Conservation (phyloP, 2,113 vertebrate species). For the Alethe diademata region DNA sequence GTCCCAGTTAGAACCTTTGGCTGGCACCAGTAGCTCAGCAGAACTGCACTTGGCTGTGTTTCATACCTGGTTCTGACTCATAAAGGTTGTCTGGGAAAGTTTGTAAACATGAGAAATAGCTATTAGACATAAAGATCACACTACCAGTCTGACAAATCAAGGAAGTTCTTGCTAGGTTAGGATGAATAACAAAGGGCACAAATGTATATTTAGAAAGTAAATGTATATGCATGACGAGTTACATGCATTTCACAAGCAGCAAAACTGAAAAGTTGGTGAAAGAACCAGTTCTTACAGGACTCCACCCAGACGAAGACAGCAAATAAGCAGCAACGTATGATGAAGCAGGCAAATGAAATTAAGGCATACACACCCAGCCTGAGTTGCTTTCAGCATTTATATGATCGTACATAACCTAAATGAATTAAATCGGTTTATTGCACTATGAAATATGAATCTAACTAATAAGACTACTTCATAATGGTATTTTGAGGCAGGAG, state of each 20-base stretch:
- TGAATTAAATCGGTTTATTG: not conserved
- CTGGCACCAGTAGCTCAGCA: not conserved
- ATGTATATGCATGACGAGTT: not conserved
- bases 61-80: conserved; percentile 8
- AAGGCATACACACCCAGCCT: not conserved
- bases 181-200: conserved; percentile 9
- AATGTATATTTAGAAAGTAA: conserved; percentile 47
- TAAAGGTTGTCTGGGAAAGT: conserved; percentile 7
- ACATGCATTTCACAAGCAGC: not conserved
- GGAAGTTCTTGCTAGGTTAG: not conserved
- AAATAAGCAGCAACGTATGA: not conserved
- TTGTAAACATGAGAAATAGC: not conserved
- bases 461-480: not conserved
- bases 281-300: conserved; percentile 29
- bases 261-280: conserved; percentile 1
- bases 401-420: not conserved
- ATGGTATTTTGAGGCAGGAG: not conserved
- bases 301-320: not conserved
- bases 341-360: not conserved
- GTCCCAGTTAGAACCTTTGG: not conserved
- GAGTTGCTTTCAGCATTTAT: not conserved
- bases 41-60: not conserved
- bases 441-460: not conserved
- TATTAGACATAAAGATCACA: not conserved
- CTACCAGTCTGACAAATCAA: conserved; percentile 5